These are phyloP conservation scores for Forbesichthys agassizii DNA, from an alignment of 2,113 vertebrate species.

Conservation along the genomic window DNA sequence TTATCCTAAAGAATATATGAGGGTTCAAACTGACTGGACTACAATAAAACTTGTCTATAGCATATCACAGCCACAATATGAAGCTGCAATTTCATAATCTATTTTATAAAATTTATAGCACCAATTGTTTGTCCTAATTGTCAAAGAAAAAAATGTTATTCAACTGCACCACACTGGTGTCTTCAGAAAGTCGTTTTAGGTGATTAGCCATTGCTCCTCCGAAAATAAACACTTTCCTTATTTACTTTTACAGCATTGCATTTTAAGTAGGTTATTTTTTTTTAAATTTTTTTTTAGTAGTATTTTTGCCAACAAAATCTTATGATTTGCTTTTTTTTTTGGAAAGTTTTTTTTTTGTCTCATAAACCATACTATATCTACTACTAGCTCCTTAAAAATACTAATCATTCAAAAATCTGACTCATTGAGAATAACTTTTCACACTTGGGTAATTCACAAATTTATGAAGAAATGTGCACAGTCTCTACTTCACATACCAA, in stretches of 20 bases:
- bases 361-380: slow-evolving; percentile 79
- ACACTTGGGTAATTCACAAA: slow-evolving; percentile 71
- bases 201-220: slow-evolving; percentile 24
- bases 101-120: slow-evolving; percentile 72
- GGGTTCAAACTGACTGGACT: slow-evolving; percentile 78
- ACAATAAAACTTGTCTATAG: slow-evolving; percentile 72
- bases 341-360: slow-evolving; percentile 56
- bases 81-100: slow-evolving; percentile 82
- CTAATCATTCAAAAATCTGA: slow-evolving; percentile 81
- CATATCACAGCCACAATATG: slow-evolving; percentile 75
- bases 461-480: slow-evolving; percentile 77
- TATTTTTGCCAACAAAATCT: slow-evolving; percentile 62
- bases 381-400: slow-evolving; percentile 63
- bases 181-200: slow-evolving; percentile 52
- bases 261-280: slow-evolving; percentile 49
- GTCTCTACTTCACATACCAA: slow-evolving; percentile 81
- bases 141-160: slow-evolving; percentile 45
- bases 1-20: slow-evolving; percentile 49
- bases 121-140: slow-evolving; percentile 62
- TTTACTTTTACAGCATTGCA: slow-evolving; percentile 55
- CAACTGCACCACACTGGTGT: slow-evolving; percentile 45
- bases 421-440: slow-evolving; percentile 81
- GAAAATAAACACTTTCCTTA: slow-evolving; percentile 28
- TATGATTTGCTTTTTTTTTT: slow-evolving; percentile 60
- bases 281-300: slow-evolving; percentile 1